Conservation (phyloP, 2,888 invertebrate genomes). For the Andricus quercusramuli region DNA sequence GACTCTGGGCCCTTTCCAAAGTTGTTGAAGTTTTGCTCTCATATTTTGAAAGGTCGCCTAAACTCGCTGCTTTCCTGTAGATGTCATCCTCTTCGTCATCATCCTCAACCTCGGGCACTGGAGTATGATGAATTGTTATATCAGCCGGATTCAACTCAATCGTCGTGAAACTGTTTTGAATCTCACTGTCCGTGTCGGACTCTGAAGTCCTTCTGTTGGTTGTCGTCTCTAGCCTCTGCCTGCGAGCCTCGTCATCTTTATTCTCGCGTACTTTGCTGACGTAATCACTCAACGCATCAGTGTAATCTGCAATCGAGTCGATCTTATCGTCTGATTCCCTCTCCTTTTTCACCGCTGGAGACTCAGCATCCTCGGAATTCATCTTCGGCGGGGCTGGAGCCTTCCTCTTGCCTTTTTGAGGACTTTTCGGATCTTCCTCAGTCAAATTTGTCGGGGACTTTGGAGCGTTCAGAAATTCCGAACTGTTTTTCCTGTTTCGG, state of each 20-base stretch:
- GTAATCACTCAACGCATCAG: slow-evolving; percentile 66
- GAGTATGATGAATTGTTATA: slow-evolving; percentile 87
- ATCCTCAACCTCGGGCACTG: slow-evolving; percentile 78
- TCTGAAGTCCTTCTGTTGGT: slow-evolving; percentile 75
- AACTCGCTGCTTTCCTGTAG: slow-evolving; percentile 87
- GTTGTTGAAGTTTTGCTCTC: slow-evolving; percentile 81
- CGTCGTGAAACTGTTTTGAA: slow-evolving; percentile 80
- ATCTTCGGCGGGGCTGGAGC: slow-evolving; percentile 86
- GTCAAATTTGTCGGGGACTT: slow-evolving; percentile 55
- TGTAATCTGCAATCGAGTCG: slow-evolving; percentile 68
- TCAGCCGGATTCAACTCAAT: slow-evolving; percentile 88
- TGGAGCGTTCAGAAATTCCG: slow-evolving; percentile 62
- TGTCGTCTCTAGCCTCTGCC: slow-evolving; percentile 47
- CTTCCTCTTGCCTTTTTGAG: slow-evolving; percentile 82
- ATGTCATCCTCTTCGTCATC: slow-evolving; percentile 82
- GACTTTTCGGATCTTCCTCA: slow-evolving; percentile 80
- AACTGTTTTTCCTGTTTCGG: slow-evolving; percentile 83
- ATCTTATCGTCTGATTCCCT: slow-evolving; percentile 61
- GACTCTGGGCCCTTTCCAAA: slow-evolving; percentile 88
- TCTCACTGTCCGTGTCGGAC: slow-evolving; percentile 80
- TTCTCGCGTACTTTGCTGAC: slow-evolving; percentile 61
- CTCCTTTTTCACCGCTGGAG: slow-evolving; percentile 43
- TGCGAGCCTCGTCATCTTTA: slow-evolving; percentile 54
- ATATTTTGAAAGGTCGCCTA: slow-evolving; percentile 89
- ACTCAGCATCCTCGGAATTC: slow-evolving; percentile 46